phyloP scores from a whole-genome alignment of 1,140 invertebrate genomes.

The Drosophila willistoni region DNA sequence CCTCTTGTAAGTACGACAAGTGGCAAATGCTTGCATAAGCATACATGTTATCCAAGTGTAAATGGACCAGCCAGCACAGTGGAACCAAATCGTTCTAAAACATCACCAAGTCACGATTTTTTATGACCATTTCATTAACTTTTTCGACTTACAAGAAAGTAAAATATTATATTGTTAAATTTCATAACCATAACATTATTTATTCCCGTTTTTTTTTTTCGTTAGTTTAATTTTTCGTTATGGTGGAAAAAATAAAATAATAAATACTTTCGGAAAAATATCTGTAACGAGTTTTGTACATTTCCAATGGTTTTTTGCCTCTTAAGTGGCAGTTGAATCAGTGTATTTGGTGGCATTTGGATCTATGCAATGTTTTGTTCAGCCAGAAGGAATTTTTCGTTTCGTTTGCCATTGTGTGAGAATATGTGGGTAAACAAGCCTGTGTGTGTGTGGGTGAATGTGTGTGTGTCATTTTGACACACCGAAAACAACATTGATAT shows the following conservation, averaged over 20 bases:
- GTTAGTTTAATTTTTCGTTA: too few species aligned
- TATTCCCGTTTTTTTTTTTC: too few species aligned
- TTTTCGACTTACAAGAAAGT: too few species aligned
- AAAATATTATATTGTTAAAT: too few species aligned
- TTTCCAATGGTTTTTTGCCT: not conserved
- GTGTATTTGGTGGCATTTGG: conserved; percentile 1
- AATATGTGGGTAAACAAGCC: not conserved
- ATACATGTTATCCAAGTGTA: conserved; percentile 47
- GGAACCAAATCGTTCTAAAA: not conserved
- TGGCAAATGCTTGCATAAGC: conserved; percentile 55
- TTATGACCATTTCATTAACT: too few species aligned
- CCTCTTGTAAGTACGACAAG: conserved; percentile 50
- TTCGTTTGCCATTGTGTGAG: conserved; percentile 13
- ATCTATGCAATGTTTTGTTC: conserved; percentile 25
- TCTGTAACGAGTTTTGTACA: too few species aligned
- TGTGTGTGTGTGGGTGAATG: not conserved
- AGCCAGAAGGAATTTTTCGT: conserved; percentile 20
- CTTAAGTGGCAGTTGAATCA: not conserved
- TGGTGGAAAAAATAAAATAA: too few species aligned
- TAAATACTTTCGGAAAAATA: too few species aligned
- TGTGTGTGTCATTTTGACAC: conserved; percentile 59
- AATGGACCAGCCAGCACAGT: conserved; percentile 26
- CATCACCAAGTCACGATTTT: not conserved
- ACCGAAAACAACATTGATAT: conserved; percentile 65
- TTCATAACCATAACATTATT: too few species aligned